These are phyloP conservation scores for Pleuronectes platessa DNA, from an alignment of 2,113 vertebrate genomes.

Conservation along the genomic window DNA sequence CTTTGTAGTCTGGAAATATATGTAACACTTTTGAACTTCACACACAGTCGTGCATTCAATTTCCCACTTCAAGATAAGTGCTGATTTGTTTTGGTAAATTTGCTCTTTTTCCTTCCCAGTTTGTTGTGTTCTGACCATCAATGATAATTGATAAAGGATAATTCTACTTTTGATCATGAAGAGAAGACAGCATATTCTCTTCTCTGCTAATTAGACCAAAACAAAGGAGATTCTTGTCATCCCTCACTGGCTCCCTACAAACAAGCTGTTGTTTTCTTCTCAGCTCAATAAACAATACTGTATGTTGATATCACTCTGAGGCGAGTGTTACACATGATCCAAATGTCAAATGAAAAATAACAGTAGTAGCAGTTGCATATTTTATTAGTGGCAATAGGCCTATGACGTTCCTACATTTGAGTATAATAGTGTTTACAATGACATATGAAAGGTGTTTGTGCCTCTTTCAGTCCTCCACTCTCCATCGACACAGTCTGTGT, in stretches of 20 bases:
- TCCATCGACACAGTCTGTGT: constrained; percentile 78
- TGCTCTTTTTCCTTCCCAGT: neutral
- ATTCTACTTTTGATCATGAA: neutral
- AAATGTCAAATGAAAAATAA: no score
- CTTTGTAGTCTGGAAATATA: neutral
- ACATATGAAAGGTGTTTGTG: neutral
- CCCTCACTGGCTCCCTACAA: no score
- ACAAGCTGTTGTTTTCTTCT: no score
- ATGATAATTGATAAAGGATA: neutral
- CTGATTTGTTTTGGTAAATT: neutral
- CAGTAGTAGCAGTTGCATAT: no score
- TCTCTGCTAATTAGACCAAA: neutral
- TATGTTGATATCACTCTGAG: neutral
- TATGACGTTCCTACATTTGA: neutral
- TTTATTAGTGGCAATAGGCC: no score
- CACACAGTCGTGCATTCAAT: neutral
- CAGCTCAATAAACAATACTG: no score
- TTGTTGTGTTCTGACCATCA: neutral
- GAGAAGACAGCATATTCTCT: neutral
- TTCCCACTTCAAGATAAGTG: neutral
- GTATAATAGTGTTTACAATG: no score
- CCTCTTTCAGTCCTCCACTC: constrained; percentile 77
- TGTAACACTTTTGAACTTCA: neutral
- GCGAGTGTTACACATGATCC: no score
- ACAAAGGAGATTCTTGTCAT: neutral